Base-by-base conservation (phyloP, 2,113 vertebrate genomes). In the Xenus cinereus region DNA sequence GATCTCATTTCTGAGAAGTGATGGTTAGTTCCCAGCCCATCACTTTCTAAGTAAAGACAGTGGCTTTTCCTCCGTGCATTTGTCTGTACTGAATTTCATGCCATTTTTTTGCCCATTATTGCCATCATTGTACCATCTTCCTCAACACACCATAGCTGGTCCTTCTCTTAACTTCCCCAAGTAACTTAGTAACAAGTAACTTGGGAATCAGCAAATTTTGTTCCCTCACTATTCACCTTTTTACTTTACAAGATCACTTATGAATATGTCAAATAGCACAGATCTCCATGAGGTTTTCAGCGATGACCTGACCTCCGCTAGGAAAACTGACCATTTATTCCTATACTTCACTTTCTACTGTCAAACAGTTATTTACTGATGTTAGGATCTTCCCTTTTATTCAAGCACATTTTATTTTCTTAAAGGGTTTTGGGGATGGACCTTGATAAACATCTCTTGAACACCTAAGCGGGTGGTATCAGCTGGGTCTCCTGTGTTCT, bases 1-100 rank as follows among this genome's bases (percentile, higher is more conserved):
- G 71, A 90, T 88, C 85, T 92, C 21, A 67, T 93, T 93, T 95
- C 90, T 93, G 76, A 92, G 85, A 92, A 95, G 82, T 43, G 68
- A 95, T 69, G 57, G 74, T 68, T 85, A 90, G 59, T 50, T 94
- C 53, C 69, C 59, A 95, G 92, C 59, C 45, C 79, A 90, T 68
- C 33, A 63, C 72, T 88, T 90, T 27, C 54, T 53, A 48, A 33
- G 75, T 39, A 84, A 90, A 88, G 71, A 91, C n/a, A 80, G 32
- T 53, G 74, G 53, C 75, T 97, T 82, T 94, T 88, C 69, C 63
- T 35, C 27, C 7, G 20, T 73, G 74, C 53, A 24, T 84, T 80
- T 81, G 12, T 63, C 64, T 91, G 51, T 41, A 43, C 7, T 78
- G 77, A 91, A 89, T 78, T 74, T 86, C 12, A n/a, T 21, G 6